These are phyloP conservation scores for Spermophilus dauricus DNA, from an alignment of 2,113 vertebrate genomes.

Conservation along the genomic window DNA sequence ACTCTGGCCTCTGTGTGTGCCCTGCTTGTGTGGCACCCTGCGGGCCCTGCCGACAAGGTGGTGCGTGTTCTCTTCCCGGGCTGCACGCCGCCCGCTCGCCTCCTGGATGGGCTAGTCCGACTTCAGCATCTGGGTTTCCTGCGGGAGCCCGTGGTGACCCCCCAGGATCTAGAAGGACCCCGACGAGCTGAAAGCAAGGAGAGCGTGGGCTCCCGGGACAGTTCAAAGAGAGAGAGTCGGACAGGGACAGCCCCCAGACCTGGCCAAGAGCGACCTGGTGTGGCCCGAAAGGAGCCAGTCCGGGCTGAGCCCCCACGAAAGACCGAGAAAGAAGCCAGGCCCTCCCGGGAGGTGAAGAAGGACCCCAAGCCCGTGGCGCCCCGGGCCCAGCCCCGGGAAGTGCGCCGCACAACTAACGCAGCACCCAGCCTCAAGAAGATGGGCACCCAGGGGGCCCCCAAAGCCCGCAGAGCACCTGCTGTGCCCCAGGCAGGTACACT, in stretches of 20 bases:
- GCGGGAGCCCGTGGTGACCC: constrained; percentile 90
- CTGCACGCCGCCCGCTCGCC: constrained; percentile 92
- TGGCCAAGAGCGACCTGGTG: constrained; percentile 85
- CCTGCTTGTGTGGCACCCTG: constrained; percentile 96
- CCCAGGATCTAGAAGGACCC: constrained; percentile 91
- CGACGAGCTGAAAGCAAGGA: constrained; percentile 92
- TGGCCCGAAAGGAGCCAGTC: constrained; percentile 88
- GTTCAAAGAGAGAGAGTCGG: background rate
- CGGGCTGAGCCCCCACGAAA: constrained; percentile 89
- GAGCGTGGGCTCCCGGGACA: constrained; percentile 90
- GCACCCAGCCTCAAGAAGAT: background rate
- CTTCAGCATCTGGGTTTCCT: constrained; percentile 95
- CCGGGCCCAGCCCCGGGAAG: constrained; percentile 84
- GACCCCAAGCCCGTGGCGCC: constrained; percentile 71
- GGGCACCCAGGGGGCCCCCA: background rate
- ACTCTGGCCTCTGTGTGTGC: constrained; percentile 89
- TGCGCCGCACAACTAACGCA: constrained; percentile 65
- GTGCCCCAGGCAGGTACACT: rapidly evolving
- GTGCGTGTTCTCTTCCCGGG: constrained; percentile 95
- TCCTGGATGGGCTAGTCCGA: constrained; percentile 95
- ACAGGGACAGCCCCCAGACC: background rate
- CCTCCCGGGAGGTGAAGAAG: constrained; percentile 83
- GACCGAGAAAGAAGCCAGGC: constrained; percentile 86
- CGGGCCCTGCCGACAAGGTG: constrained; percentile 92
- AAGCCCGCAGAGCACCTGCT: constrained; percentile 61